Conservation (phyloP, 2,797 vertebrate species). For the Myotis pilosus region DNA sequence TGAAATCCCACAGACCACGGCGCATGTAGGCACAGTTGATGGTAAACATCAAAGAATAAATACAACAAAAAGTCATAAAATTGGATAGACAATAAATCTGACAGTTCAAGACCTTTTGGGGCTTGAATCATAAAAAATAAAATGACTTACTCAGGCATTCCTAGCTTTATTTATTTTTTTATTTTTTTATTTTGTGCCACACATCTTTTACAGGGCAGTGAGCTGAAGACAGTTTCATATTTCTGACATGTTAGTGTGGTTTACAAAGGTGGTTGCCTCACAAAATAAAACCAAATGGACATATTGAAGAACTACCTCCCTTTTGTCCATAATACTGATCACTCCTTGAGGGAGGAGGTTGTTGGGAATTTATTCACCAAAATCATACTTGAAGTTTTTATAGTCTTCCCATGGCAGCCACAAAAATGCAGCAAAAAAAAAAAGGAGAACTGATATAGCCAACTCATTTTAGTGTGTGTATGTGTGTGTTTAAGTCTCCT, state of each 20-base stretch:
- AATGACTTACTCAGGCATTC: constrained; percentile 84
- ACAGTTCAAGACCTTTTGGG: constrained; percentile 86
- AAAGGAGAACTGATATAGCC: not conserved
- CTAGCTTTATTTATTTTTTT: constrained; percentile 76
- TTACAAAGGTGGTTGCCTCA: constrained; percentile 70
- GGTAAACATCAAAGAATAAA: constrained; percentile 87
- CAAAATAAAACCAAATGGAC: constrained; percentile 71
- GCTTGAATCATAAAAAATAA: constrained; percentile 83
- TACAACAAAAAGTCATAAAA: constrained; percentile 86
- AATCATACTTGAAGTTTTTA: constrained; percentile 65
- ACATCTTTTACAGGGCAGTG: constrained; percentile 76
- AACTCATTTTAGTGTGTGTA: not conserved
- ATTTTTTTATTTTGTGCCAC: constrained; percentile 56
- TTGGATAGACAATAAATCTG: constrained; percentile 86
- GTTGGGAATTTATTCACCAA: constrained; percentile 43
- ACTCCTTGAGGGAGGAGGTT: constrained; percentile 41
- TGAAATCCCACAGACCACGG: constrained; percentile 80
- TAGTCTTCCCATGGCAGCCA: not conserved
- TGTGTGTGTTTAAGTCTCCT: not conserved
- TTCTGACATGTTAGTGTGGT: constrained; percentile 76
- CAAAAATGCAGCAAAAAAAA: constrained; percentile 7
- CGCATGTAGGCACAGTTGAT: constrained; percentile 78
- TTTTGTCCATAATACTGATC: constrained; percentile 50
- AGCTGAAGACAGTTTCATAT: constrained; percentile 77
- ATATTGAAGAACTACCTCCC: constrained; percentile 68